These are phyloP conservation scores for Andrena trimmerana DNA, from an alignment of 2,888 invertebrate species.

Conservation along the genomic window DNA sequence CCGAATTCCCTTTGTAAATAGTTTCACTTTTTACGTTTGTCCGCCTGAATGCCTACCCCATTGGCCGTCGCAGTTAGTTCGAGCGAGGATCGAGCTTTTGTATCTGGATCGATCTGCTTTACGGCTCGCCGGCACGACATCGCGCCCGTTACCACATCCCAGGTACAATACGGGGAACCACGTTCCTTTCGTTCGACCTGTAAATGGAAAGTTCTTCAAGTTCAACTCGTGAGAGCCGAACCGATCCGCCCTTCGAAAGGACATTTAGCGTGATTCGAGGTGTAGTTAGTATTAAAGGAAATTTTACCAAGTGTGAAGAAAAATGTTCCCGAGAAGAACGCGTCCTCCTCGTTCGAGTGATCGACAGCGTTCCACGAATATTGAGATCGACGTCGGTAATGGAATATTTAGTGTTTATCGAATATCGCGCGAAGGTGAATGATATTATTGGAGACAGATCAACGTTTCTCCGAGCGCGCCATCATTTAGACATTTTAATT, in stretches of 20 bases:
- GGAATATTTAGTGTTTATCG: slow-evolving; percentile 2
- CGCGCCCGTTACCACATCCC: neutral
- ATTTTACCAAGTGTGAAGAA: neutral
- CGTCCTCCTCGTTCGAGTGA: neutral
- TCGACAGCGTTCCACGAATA: neutral
- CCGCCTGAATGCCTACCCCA: neutral
- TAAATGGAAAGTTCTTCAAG: neutral
- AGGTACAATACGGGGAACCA: neutral
- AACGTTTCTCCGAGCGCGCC: neutral
- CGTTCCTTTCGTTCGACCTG: neutral
- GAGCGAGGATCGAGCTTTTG: neutral
- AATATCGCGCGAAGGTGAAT: neutral
- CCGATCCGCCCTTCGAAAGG: neutral
- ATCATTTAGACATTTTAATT: neutral
- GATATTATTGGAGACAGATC: neutral
- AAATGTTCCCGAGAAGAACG: neutral
- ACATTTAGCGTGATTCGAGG: neutral
- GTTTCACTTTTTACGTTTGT: slow-evolving; percentile 28
- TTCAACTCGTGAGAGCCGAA: neutral
- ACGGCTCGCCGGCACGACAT: neutral
- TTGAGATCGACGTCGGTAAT: neutral
- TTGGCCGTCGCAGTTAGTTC: neutral
- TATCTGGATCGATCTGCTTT: neutral
- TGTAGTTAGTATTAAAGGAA: slow-evolving; percentile 9
- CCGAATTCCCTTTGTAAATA: slow-evolving; percentile 45